Conservation (phyloP, 2,888 invertebrate genomes). For the Drosophila barbarae region DNA sequence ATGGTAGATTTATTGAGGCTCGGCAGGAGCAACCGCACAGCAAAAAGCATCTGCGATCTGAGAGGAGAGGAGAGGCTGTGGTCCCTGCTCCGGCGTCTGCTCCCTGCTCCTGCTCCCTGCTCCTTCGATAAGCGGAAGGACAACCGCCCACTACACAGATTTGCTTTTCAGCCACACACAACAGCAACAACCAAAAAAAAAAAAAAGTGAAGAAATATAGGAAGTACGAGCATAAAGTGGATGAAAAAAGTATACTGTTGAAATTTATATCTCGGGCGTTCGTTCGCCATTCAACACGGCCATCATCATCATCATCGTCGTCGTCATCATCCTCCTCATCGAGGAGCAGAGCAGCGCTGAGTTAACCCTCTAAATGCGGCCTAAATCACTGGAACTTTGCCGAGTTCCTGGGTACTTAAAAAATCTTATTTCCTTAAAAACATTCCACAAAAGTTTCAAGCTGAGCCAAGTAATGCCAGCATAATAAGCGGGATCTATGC, state of each 20-base stretch:
- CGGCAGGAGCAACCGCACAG: constrained; percentile 17
- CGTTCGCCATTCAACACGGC: constrained; percentile 42
- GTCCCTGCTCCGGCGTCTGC: neutral
- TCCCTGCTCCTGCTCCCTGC: neutral
- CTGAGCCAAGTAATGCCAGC: neutral
- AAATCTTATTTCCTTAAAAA: constrained; percentile 7
- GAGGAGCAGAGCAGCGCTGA: constrained; percentile 25
- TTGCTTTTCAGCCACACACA: constrained; percentile 22
- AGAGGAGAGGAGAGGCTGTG: neutral
- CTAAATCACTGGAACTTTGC: constrained; percentile 9
- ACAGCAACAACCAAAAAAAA: constrained; percentile 4
- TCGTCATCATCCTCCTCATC: constrained; percentile 31
- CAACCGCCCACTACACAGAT: constrained; percentile 39
- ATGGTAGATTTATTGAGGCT: constrained; percentile 63
- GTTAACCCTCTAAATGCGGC: constrained; percentile 16
- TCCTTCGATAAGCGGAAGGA: constrained; percentile 32
- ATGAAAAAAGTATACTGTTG: constrained; percentile 43
- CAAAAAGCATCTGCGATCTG: constrained; percentile 20
- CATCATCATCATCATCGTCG: constrained; percentile 25
- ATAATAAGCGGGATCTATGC: neutral
- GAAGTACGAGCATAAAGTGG: constrained; percentile 25
- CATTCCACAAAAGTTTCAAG: constrained; percentile 2
- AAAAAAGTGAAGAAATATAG: constrained; percentile 30
- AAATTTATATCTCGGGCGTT: constrained; percentile 56
- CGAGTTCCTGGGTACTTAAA: neutral